Evolutionary conservation across 2,888 invertebrate genomes (phyloP).

Genomic region (Lithophane semibrunnea): DNA sequence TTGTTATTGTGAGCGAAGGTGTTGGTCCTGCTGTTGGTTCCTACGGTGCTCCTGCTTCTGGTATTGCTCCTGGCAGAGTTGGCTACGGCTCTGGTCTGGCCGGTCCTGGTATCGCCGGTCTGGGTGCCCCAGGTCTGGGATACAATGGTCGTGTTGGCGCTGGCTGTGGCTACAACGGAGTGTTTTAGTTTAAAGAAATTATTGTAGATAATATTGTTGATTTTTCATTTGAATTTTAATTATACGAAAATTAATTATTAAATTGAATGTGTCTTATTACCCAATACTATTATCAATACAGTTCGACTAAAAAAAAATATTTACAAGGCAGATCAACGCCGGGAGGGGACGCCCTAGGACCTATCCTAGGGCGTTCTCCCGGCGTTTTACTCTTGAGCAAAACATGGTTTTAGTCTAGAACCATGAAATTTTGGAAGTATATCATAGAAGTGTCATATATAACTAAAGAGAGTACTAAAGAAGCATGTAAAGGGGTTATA

Average conservation of each 20-base stretch:
- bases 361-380: no score
- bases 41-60: conserved; percentile 33
- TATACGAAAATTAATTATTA: conserved; percentile 34
- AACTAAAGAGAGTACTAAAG: no score
- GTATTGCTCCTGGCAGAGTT: conserved; percentile 23
- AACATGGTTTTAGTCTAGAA: no score
- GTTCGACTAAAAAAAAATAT: no score
- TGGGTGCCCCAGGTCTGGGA: conserved; percentile 17
- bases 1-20: conserved; percentile 59
- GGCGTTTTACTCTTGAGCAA: no score
- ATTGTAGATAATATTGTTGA: conserved; percentile 19
- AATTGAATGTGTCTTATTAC: not conserved
- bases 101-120: conserved; percentile 18
- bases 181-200: conserved; percentile 11
- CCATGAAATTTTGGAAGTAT: no score
- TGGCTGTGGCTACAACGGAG: conserved; percentile 33
- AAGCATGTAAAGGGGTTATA: no score
- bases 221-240: conserved; percentile 46
- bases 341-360: no score
- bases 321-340: no score
- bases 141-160: conserved; percentile 26
- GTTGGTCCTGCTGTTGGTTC: conserved; percentile 27
- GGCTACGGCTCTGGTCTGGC: conserved; percentile 36
- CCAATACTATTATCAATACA: not conserved
- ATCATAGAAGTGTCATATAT: no score